A percentile compares a stretch with the other conserved stretches of the same genome.
phyloP scores from a whole-genome alignment of 2,797 vertebrate species.

The Paratrypauchen microcephalus region DNA sequence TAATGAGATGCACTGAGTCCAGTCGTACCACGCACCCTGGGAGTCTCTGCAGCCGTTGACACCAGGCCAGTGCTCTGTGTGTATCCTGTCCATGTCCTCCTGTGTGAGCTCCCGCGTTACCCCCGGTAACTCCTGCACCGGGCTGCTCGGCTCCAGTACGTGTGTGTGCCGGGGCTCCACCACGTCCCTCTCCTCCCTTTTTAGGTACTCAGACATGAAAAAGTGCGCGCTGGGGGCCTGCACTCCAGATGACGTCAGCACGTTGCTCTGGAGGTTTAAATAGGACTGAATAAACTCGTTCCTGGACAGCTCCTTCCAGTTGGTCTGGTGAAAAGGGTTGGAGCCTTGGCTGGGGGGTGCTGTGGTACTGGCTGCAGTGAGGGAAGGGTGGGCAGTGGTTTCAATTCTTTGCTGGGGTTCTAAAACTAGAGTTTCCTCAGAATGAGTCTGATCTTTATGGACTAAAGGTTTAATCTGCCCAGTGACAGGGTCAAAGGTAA shows the following conservation, averaged over 20 bases:
- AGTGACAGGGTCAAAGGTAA: slow-evolving; percentile 96
- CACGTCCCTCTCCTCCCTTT: slow-evolving; percentile 90
- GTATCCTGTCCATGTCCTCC: slow-evolving; percentile 86
- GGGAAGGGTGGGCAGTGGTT: slow-evolving; percentile 76
- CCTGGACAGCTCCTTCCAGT: slow-evolving; percentile 97
- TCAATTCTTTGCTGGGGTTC: slow-evolving; percentile 83
- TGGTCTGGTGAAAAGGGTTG: slow-evolving; percentile 96
- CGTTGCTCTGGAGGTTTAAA: slow-evolving; percentile 96
- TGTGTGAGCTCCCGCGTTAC: slow-evolving; percentile 84
- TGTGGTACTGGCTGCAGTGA: slow-evolving; percentile 74
- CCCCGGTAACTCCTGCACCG: slow-evolving; percentile 83
- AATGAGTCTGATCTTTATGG: slow-evolving; percentile 88
- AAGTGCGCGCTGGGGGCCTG: slow-evolving; percentile 94
- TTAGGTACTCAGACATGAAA: slow-evolving; percentile 98
- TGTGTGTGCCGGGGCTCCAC: slow-evolving; percentile 85
- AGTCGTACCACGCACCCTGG: slow-evolving; percentile 96
- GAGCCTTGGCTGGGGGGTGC: slow-evolving; percentile 78
- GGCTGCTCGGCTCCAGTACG: slow-evolving; percentile 83
- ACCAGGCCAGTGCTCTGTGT: slow-evolving; percentile 87
- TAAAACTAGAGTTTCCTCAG: slow-evolving; percentile 75
- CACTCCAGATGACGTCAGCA: slow-evolving; percentile 94
- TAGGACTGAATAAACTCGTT: slow-evolving; percentile 98
- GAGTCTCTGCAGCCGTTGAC: slow-evolving; percentile 97
- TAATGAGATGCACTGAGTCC: slow-evolving; percentile 98
- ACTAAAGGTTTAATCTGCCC: slow-evolving; percentile 96